Conservation (phyloP, 2,797 vertebrate genomes). For the Premnoplex brunnescens region DNA sequence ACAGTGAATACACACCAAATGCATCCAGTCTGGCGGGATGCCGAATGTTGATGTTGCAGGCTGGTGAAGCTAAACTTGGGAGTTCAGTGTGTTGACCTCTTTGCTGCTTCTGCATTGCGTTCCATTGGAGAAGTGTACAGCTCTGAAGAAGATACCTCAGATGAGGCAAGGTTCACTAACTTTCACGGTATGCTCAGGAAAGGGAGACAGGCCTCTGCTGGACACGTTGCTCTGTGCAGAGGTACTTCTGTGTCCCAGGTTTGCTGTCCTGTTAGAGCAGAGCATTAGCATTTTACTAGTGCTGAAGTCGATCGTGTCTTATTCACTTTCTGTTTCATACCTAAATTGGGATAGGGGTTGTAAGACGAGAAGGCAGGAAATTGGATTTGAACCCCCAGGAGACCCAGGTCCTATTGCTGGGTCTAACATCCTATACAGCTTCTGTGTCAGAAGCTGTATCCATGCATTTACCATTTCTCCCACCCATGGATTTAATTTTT, state of each 20-base stretch:
- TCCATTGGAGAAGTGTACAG: background rate
- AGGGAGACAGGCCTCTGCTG: background rate
- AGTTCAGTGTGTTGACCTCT: background rate
- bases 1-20: fast-evolving
- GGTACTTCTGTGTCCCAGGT: background rate
- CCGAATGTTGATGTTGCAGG: background rate
- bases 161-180: background rate
- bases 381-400: background rate
- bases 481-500: background rate
- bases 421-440: background rate
- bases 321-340: background rate
- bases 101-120: background rate
- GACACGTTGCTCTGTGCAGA: fast-evolving
- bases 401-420: background rate
- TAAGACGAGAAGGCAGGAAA: background rate
- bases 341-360: background rate
- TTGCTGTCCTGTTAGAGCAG: background rate
- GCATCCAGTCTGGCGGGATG: background rate
- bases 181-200: background rate
- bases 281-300: fast-evolving
- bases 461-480: background rate
- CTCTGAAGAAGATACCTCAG: background rate
- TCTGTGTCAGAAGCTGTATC: background rate
- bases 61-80: background rate
- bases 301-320: background rate